Evolutionary conservation across 2,113 vertebrate species (phyloP), one percentile per base, ranked within the genome.

Genomic region (Columba livia): DNA sequence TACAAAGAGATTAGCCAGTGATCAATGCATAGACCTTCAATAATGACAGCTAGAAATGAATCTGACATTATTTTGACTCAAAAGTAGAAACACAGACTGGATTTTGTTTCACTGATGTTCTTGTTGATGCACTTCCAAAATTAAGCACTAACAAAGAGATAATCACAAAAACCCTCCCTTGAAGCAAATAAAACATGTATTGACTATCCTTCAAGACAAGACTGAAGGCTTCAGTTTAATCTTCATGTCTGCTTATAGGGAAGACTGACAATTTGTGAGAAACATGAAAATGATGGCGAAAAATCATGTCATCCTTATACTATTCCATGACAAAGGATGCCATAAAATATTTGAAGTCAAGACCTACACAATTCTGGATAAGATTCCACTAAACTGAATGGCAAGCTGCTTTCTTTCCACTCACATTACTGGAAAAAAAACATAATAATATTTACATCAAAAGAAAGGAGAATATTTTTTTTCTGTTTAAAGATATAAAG

Each of bases 171-270:
- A 9, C 9, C 38, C 19, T 51, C 81, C 47, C 38, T 54, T 29
- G n/a, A 60, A 74, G n/a, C 48, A 80, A 95, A 85, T 88, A 85
- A 70, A 89, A 73, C 58, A 57, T 3, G 5, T 74, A 53, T 47
- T 78, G 73, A 71, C 65, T 85, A 67, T 18, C 23, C 42, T 71
- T 91, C 53, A 89, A 85, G 40, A 48, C 8, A 90, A 64, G 57
- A 95, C 9, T 71, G 73, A 96, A 87, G 61, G 58, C 12, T 81
- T 89, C 25, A 74, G 44, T 91, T 89, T 89, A 42, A 50, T 85
- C 26, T 71, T 87, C 62, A 29, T 5, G 10, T 77, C 62, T 88
- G 21, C 50, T 73, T 54, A 36, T 29, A 88, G 19, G 38, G 54
- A 69, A 83, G 73, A 89, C 57, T 64, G 85, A 77, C 40, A 90